Evolutionary conservation across 2,113 vertebrate species (phyloP).

Genomic region (Astatotilapia flaviijosephi): DNA sequence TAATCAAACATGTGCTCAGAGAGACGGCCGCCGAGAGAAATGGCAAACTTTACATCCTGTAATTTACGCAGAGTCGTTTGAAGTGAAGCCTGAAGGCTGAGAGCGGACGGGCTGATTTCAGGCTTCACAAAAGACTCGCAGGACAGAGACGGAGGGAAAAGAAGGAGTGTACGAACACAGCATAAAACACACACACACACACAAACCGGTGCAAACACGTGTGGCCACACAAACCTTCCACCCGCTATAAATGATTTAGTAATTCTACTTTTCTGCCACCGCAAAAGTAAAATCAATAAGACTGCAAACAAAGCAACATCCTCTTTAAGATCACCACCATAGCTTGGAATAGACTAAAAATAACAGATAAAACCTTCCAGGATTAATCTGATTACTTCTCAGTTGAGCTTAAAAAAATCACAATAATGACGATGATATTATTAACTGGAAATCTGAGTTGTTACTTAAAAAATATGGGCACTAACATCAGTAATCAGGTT

Average conservation of each 20-base stretch:
- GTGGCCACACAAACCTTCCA: not conserved
- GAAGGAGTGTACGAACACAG: not conserved
- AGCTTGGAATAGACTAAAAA: not conserved
- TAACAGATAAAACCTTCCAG: not conserved
- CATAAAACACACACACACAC: not conserved
- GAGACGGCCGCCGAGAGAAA: not conserved
- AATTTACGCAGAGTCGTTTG: constrained; percentile 6
- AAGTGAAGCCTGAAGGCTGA: constrained; percentile 24
- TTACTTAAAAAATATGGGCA: not conserved
- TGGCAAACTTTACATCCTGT: constrained; percentile 9
- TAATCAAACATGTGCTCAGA: constrained; percentile 31
- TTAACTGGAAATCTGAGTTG: not conserved
- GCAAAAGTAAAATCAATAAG: not conserved
- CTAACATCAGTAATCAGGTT: not conserved
- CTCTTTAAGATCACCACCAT: not conserved
- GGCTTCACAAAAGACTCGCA: not conserved
- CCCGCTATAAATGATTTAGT: not conserved
- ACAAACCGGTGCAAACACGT: not conserved
- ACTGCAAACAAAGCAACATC: not conserved
- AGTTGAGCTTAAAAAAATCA: not conserved
- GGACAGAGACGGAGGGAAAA: not conserved
- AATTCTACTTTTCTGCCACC: not conserved
- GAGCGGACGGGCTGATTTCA: constrained; percentile 4
- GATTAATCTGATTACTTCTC: not conserved
- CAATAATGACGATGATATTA: not conserved